Evolutionary conservation across 2,797 vertebrate species (phyloP).

Genomic region (Lepus townsendii): DNA sequence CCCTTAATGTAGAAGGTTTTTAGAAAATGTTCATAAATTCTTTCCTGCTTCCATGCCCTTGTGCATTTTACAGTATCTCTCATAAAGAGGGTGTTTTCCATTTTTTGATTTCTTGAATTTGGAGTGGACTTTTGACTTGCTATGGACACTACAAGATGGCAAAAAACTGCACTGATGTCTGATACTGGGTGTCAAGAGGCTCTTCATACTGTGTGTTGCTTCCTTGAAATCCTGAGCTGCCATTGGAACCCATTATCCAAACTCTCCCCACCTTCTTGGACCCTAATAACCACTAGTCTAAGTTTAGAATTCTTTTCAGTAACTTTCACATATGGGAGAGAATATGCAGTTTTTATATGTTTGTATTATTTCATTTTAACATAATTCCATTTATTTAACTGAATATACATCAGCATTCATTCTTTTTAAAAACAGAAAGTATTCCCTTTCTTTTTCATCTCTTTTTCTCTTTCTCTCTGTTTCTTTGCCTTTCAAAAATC

Average conservation of each 20-base stretch:
- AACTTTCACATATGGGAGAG: too few relatives aligned
- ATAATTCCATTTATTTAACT: too few relatives aligned
- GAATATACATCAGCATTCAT: too few relatives aligned
- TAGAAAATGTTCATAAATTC: background rate
- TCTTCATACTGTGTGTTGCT: background rate
- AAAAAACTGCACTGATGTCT: background rate
- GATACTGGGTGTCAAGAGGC: background rate
- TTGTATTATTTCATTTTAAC: too few relatives aligned
- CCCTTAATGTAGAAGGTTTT: background rate
- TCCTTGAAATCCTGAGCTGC: background rate
- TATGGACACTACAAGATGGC: background rate
- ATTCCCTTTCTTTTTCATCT: too few relatives aligned
- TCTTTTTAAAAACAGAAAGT: too few relatives aligned
- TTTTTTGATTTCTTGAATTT: background rate
- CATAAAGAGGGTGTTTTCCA: background rate
- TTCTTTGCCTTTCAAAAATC: too few relatives aligned
- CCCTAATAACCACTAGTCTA: too few relatives aligned
- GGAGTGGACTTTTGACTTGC: background rate
- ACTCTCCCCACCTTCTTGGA: too few relatives aligned
- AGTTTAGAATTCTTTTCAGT: too few relatives aligned
- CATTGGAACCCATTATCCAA: background rate
- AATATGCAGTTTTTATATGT: too few relatives aligned
- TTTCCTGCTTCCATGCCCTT: background rate
- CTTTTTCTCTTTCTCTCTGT: too few relatives aligned
- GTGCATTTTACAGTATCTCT: background rate